Base-by-base conservation (phyloP, 92 coral and sea anemone genomes). In the Montipora capitata region DNA sequence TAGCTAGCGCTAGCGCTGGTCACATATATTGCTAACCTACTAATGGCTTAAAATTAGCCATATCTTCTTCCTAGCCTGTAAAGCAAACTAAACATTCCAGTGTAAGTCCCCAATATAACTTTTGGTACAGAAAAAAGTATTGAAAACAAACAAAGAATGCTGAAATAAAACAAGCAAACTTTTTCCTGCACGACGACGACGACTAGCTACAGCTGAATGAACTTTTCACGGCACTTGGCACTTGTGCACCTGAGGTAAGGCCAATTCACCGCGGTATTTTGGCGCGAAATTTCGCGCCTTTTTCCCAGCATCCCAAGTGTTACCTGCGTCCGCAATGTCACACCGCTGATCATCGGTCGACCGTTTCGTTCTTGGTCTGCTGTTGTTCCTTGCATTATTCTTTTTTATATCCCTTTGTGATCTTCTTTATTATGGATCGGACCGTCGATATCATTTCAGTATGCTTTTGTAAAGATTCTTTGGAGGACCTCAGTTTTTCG, bases 391-490 rank as follows among this genome's bases (percentile, higher is more conserved):
- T 9, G 35, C 35, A 1, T n/a, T 14, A 56, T 10, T 56, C 62
- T 56, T 56, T 56, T 56, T 10, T 56, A 56, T 56, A 10, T 56
- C 51, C 51, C 51, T 45, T 45, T 45, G 51, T 45, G 51, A 45
- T 27, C 35, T 27, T 56, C 62, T 56, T 56, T 56, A 56, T 56
- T 56, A 56, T 56, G 62, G 7, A n/a, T 63, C 27, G 35, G 71
- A 27, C 71, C 41, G 42, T 18, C 42, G 12, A 18, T 66, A 27
- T 66, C 9, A 65, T 45, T 72, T 80, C 90, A 27, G 84, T 68
- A 49, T 87, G 91, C 74, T 79, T 70, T 67, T 87, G 91, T 64
- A 40, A 58, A 15, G 58, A 48, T 40, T 69, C 87, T 17, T 48
- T 44, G 18, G 82, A 88, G 13, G 87, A 87, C 40, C 62, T 11